Base-by-base conservation (phyloP, 2,797 vertebrate species). In the Phalloptychus januarius region DNA sequence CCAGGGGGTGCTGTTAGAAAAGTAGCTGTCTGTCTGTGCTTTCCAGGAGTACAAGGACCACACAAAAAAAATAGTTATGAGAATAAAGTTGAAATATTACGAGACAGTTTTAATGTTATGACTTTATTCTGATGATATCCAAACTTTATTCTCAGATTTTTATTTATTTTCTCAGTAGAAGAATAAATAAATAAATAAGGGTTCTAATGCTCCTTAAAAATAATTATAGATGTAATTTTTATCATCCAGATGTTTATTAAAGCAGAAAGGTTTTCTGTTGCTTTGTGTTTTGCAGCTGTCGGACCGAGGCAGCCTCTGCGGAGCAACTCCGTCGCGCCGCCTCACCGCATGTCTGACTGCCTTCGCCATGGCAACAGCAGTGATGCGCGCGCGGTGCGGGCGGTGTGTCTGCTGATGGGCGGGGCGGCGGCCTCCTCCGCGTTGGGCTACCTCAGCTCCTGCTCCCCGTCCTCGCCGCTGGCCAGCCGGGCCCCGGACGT, bases 321-420 rank as follows among this genome's bases (percentile, higher is more conserved):
- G 0, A 94, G 94, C 2, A 75, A 83, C 1, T 91, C 93, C 0
- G 77, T 89, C 54, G 81, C 88, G 2, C 92, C 92, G 0, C 91
- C 93, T 16, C 94, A 95, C 7, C 95, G 88, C 1, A 83, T 95
- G 1, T 94, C 95, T 0, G 94, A 93, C 74, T 97, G 96, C 75
- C 96, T 97, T 48, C 96, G 96, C 75, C 96, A 97, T 10, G 96
- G 96, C 56, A 95, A 96, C 90, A 96, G 95, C 93, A 94, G 94
- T 1, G 95, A 95, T 6, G 95, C 91, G 0, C 93, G 94, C 45
- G 95, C 95, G 0, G 95, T 97, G 77, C 85, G 95, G 84, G 96
- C 96, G 0, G 95, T 97, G 74, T 97, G 96, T 67, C 87, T 97
- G 76, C 89, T 97, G 87, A 96, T 96, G 96, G 96, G 96, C 0